Evolutionary conservation across 2,888 invertebrate species (phyloP).

Genomic region (Keiferia lycopersicella): DNA sequence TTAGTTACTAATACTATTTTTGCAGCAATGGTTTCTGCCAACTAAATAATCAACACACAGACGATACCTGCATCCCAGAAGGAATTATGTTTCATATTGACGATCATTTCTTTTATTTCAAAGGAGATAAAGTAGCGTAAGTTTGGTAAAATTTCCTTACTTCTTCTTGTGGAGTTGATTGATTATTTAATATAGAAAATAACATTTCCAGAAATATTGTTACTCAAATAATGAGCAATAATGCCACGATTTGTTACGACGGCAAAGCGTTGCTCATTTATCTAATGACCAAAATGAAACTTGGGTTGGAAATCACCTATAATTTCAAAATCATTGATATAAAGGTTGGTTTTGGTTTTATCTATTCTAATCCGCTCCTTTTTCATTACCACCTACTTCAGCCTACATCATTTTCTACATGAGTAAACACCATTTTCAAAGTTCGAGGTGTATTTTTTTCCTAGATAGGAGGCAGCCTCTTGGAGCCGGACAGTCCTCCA

Average conservation of each 20-base stretch:
- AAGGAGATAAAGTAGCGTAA: conserved; percentile 27
- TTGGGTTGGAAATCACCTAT: conserved; percentile 39
- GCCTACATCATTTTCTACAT: too few relatives aligned
- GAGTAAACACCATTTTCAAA: too few relatives aligned
- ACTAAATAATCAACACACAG: conserved; percentile 57
- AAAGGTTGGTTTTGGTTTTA: conserved; percentile 48
- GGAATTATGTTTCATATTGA: conserved; percentile 53
- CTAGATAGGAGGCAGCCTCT: conserved; percentile 65
- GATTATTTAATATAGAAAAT: not conserved
- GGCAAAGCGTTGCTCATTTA: conserved; percentile 61
- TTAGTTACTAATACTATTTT: conserved; percentile 30
- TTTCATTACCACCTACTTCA: not conserved
- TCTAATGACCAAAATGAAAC: conserved; percentile 46
- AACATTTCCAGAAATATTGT: conserved; percentile 46
- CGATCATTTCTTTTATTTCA: conserved; percentile 51
- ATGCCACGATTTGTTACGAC: conserved; percentile 62
- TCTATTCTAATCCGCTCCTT: not conserved
- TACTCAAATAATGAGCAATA: conserved; percentile 42
- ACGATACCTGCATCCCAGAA: conserved; percentile 52
- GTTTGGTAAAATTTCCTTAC: not conserved
- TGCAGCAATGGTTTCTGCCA: conserved; percentile 68
- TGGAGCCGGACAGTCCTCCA: conserved; percentile 69
- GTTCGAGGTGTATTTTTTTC: not conserved
- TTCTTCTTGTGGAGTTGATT: not conserved
- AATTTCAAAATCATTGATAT: conserved; percentile 47